phyloP scores from a whole-genome alignment of 2,888 invertebrate species.

The Caenorhabditis doughertyi region DNA sequence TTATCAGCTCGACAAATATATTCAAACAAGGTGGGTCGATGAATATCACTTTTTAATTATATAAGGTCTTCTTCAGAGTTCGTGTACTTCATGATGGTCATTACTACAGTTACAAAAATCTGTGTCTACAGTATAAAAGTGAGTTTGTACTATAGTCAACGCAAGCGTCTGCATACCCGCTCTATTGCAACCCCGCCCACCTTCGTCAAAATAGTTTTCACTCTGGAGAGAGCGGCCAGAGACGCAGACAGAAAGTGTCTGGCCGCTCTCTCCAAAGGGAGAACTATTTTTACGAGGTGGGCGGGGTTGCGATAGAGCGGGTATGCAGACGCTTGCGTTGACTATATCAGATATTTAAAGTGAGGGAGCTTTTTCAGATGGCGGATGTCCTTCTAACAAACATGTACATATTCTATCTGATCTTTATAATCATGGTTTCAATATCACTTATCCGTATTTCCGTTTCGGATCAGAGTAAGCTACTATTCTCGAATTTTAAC shows the following conservation, averaged over 20 bases:
- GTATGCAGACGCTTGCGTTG: no score
- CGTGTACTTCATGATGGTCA: conserved; percentile 74
- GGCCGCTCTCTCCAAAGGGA: no score
- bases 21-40: conserved; percentile 73
- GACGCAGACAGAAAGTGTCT: no score
- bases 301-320: no score
- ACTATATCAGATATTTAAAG: no score
- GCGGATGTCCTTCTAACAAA: conserved; percentile 78
- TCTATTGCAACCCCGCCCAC: no score
- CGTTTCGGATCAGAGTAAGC: conserved; percentile 80
- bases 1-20: conserved; percentile 78
- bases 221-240: no score
- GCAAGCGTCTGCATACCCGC: no score
- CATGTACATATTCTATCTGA: conserved; percentile 80
- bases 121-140: conserved; percentile 80
- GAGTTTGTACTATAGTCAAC: not conserved
- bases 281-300: no score
- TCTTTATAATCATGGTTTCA: conserved; percentile 79
- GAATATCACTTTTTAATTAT: not conserved
- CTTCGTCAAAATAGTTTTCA: no score
- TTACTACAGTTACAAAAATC: conserved; percentile 78
- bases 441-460: conserved; percentile 81
- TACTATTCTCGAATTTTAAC: not conserved
- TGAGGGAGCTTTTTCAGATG: conserved; percentile 62
- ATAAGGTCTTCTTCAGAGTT: conserved; percentile 40